These are phyloP conservation scores for Nematolebias whitei DNA, from an alignment of 2,113 vertebrate species.

Conservation along the genomic window DNA sequence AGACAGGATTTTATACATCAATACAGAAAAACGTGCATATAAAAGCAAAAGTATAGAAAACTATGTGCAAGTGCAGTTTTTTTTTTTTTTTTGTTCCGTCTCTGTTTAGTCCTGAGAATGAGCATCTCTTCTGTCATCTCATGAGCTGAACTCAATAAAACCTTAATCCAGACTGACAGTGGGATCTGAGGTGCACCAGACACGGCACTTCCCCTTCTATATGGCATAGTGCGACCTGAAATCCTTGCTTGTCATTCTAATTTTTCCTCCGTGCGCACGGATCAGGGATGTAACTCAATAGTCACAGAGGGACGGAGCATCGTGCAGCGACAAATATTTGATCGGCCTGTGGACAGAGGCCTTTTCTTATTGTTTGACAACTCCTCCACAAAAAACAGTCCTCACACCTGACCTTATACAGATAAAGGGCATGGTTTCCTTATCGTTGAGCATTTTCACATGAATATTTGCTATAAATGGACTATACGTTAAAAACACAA, in stretches of 20 bases:
- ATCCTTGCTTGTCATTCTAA: conserved; percentile 65
- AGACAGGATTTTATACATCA: too few relatives aligned
- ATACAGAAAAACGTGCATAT: too few relatives aligned
- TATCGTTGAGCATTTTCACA: conserved; percentile 20
- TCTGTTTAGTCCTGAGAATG: conserved; percentile 38
- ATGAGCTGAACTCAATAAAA: conserved; percentile 58
- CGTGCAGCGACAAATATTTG: conserved; percentile 52
- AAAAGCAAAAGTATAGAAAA: too few relatives aligned
- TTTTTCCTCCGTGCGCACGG: conserved; percentile 43
- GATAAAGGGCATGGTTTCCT: conserved; percentile 30
- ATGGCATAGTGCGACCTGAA: conserved; percentile 62
- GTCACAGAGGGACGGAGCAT: conserved; percentile 60
- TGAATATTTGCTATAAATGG: conserved; percentile 27
- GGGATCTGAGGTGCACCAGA: conserved; percentile 60
- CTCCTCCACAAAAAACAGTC: conserved; percentile 28
- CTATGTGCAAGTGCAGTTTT: background rate
- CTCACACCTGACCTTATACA: conserved; percentile 31
- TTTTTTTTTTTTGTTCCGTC: background rate
- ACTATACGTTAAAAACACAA: too few relatives aligned
- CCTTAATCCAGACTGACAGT: conserved; percentile 65
- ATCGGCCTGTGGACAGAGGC: conserved; percentile 53
- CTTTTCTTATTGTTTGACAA: conserved; percentile 59
- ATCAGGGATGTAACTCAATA: conserved; percentile 71
- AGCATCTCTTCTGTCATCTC: conserved; percentile 67
- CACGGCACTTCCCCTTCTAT: conserved; percentile 51